These are phyloP conservation scores for Scyliorhinus canicula DNA, from an alignment of 2,797 vertebrate genomes.

Conservation along the genomic window DNA sequence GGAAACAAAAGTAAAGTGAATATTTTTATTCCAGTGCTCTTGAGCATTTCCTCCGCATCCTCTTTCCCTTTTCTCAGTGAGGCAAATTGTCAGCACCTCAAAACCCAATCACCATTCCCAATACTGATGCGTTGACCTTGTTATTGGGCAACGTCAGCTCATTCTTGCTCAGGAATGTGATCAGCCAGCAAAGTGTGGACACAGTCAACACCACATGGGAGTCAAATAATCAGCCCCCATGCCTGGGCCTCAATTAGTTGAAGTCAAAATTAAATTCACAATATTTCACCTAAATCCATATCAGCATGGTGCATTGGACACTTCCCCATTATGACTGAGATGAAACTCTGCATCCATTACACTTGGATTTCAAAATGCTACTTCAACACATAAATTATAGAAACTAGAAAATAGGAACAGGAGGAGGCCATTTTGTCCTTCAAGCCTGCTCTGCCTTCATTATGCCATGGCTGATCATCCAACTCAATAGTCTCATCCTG, in stretches of 20 bases:
- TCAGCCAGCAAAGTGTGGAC: background rate
- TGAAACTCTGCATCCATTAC: background rate
- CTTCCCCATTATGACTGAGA: background rate
- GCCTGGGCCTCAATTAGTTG: background rate
- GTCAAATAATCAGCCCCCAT: background rate
- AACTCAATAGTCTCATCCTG: no score
- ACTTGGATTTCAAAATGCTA: background rate
- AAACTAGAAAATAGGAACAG: no score
- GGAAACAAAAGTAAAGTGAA: background rate
- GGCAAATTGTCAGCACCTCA: background rate
- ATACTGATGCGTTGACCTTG: no score
- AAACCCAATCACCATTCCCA: background rate
- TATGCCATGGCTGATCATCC: no score
- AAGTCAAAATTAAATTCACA: background rate
- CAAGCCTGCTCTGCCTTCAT: no score
- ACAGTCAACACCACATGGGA: background rate
- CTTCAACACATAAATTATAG: background rate
- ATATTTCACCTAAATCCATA: background rate
- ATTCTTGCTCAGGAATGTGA: background rate
- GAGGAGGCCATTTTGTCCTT: no score
- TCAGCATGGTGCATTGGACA: no score
- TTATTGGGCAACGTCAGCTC: background rate
- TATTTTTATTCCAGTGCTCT: background rate
- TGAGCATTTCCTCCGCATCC: background rate
- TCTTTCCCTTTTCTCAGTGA: background rate